Percentiles rank a stretch among this genome's conserved stretches.
Conservation (phyloP, 2,797 vertebrate species). For the Rhinella marina region DNA sequence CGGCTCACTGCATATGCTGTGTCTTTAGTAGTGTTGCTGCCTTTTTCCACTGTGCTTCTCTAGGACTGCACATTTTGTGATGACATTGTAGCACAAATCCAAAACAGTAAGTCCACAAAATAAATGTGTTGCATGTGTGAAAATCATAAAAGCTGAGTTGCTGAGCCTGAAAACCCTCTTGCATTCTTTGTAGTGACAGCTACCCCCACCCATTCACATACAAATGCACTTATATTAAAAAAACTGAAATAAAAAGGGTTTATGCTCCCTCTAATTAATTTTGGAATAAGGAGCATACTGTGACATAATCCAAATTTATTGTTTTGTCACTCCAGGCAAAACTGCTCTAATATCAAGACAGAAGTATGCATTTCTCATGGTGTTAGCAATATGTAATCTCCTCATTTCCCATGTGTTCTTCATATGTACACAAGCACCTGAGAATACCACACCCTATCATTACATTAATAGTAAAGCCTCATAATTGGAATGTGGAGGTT, state of each 20-base stretch:
- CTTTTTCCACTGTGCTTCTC: neutral
- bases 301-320: slow-evolving; percentile 3
- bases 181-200: neutral
- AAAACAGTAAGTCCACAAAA: neutral
- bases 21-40: neutral
- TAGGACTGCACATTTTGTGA: neutral
- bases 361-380: neutral
- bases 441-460: slow-evolving; percentile 46
- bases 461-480: slow-evolving; percentile 46
- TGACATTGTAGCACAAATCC: neutral
- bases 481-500: slow-evolving; percentile 50
- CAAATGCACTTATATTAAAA: neutral
- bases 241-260: neutral
- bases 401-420: slow-evolving; percentile 35
- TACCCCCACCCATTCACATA: neutral
- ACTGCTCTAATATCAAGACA: neutral
- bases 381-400: slow-evolving; percentile 17
- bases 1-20: no score
- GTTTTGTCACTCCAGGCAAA: slow-evolving; percentile 4
- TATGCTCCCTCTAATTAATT: slow-evolving; percentile 12
- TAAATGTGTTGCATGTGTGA: neutral
- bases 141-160: neutral
- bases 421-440: slow-evolving; percentile 46
- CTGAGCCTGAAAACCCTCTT: neutral
- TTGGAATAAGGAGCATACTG: neutral